These are phyloP conservation scores for Cossypha polioptera DNA, from an alignment of 2,797 vertebrate genomes.

Conservation along the genomic window DNA sequence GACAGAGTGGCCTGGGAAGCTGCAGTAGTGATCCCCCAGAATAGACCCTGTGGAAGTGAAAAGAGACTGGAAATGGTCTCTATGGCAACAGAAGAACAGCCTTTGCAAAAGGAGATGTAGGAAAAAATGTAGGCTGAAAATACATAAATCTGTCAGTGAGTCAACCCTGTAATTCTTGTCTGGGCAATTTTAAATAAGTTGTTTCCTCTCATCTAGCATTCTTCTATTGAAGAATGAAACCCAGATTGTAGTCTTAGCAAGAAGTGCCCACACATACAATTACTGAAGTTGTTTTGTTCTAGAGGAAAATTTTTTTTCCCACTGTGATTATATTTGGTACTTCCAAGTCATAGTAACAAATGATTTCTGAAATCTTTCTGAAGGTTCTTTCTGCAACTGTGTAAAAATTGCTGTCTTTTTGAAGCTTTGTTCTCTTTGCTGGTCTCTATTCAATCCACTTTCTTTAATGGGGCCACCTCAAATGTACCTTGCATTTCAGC, in stretches of 20 bases:
- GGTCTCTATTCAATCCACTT: not conserved
- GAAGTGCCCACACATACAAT: not conserved
- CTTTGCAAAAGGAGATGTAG: not conserved
- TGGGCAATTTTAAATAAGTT: constrained; percentile 25
- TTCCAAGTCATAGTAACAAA: not conserved
- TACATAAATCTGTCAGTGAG: not conserved
- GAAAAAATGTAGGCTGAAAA: constrained; percentile 18
- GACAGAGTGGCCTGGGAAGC: not conserved
- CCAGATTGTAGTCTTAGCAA: not conserved
- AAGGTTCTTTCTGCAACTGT: not conserved
- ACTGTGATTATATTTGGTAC: not conserved
- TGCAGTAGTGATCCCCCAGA: not conserved
- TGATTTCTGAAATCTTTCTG: not conserved
- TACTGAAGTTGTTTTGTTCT: not conserved
- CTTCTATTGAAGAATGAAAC: constrained; percentile 5
- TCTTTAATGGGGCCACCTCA: not conserved
- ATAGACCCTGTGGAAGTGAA: not conserved
- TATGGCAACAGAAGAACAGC: constrained; percentile 58
- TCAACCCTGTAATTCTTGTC: constrained; percentile 15
- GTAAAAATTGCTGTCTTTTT: not conserved
- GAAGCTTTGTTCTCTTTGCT: not conserved
- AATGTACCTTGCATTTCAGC: not conserved
- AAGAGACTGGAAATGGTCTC: constrained; percentile 22
- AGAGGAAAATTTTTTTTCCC: not conserved
- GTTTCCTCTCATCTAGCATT: constrained; percentile 41